Base-by-base conservation (phyloP, 2,888 invertebrate species). In the Pammene aurita region DNA sequence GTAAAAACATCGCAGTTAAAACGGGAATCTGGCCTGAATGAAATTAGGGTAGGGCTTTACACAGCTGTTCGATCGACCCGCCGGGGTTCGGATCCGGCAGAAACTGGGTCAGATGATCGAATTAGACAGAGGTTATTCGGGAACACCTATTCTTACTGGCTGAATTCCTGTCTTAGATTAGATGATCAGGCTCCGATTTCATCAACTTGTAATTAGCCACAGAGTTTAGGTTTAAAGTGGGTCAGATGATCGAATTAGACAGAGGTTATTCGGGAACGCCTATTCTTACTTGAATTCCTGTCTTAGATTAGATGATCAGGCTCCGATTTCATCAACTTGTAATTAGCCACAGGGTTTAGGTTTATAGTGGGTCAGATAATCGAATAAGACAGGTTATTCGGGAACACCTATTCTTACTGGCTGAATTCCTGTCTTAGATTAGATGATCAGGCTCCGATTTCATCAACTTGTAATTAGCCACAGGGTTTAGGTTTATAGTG, bases 11-110 rank as follows among this genome's bases (percentile, higher is more conserved):
- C 10, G 13, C 13, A 48, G 4, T 38, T 10, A 60, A 50, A 62
- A 50, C 50, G 18, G 41, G 41, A 62, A 0, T 10, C 48, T 6
- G 62, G 4, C 26, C 38, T 62, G 50, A 62, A 62, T 41, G 62
- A 5, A 62, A 62, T 62, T 62, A 62, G 62, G 62, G 48, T 62
- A 62, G 38, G 61, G 50, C 62, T 41, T 52, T 46, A 46, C 62
- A 52, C 61, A 62, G 61, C 62, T 62, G 62, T 52, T 62, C 62
- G 62, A 62, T 62, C 62, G 62, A 62, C 50, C 62, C 16, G 38
- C 38, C 62, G 50, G 62, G 62, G 62, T 35, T 18, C 41, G n/a
- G 48, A 38, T 48, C 61, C 18, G 18, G 58, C 42, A 0, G 57
- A 13, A 62, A 62, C 62, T 62, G 26, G 62, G 62, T 62, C 62